phyloP scores from a whole-genome alignment of 2,888 invertebrate genomes.

The Protophormia terraenovae region DNA sequence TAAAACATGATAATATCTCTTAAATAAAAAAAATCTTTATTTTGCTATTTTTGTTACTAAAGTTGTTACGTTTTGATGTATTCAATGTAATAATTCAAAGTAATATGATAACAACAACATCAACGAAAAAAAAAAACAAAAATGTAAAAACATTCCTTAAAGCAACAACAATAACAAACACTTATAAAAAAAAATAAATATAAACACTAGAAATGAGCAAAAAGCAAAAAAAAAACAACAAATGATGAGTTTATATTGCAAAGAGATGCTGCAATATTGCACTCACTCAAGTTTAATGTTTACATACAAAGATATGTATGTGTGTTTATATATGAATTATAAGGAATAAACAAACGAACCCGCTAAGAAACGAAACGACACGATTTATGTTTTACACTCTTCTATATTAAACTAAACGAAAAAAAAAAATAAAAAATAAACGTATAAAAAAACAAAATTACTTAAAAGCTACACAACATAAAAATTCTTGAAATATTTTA shows the following conservation, averaged over 20 bases:
- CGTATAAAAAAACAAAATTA: constrained; percentile 40
- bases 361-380: too few relatives aligned
- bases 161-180: neutral
- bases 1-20: constrained; percentile 39
- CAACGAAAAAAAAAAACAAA: neutral
- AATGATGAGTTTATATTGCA: too few relatives aligned
- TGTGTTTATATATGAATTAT: too few relatives aligned
- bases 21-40: constrained; percentile 9
- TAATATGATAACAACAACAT: constrained; percentile 41
- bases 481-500: constrained; percentile 48
- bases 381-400: too few relatives aligned
- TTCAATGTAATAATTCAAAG: constrained; percentile 53
- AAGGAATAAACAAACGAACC: neutral
- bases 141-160: too few relatives aligned
- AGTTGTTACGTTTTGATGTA: constrained; percentile 46
- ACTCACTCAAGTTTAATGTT: too few relatives aligned
- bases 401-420: too few relatives aligned
- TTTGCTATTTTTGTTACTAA: neutral
- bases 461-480: constrained; percentile 42
- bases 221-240: too few relatives aligned
- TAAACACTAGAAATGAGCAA: too few relatives aligned
- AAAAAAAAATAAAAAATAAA: neutral
- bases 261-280: too few relatives aligned
- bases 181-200: too few relatives aligned
- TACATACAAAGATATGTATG: too few relatives aligned